Evolutionary conservation across 2,113 vertebrate genomes (phyloP).

Genomic region (Thunnus maccoyii): DNA sequence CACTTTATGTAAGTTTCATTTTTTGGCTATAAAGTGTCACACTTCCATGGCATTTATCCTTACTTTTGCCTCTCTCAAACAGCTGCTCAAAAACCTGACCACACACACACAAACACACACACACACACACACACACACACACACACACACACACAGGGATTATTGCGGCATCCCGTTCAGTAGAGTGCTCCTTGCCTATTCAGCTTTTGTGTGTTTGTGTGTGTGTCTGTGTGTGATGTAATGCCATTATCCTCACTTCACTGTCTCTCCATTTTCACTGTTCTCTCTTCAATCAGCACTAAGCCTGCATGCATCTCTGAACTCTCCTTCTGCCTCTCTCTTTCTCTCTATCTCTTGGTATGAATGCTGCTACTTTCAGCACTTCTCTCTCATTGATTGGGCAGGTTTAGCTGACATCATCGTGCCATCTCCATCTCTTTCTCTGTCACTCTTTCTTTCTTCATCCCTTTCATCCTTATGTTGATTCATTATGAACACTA

Average conservation of each 20-base stretch:
- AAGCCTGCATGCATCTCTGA: slow-evolving; percentile 36
- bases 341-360: slow-evolving; percentile 5
- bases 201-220: slow-evolving; percentile 15
- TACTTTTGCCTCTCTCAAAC: no score
- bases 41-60: no score
- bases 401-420: slow-evolving; percentile 77
- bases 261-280: slow-evolving; percentile 44
- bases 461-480: slow-evolving; percentile 56
- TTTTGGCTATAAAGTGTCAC: no score
- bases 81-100: no score
- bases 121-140: background rate
- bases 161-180: slow-evolving; percentile 13
- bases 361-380: slow-evolving; percentile 80
- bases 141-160: background rate
- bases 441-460: slow-evolving; percentile 31
- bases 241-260: slow-evolving; percentile 49
- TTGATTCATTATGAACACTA: slow-evolving; percentile 60
- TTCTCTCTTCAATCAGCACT: slow-evolving; percentile 49
- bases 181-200: background rate
- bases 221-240: slow-evolving; percentile 40
- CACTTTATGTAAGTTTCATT: no score
- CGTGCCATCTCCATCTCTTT: slow-evolving; percentile 74
- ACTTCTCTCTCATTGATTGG: slow-evolving; percentile 82
- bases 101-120: no score
- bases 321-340: background rate